Conservation (phyloP, 2,797 vertebrate genomes). For the Artibeus jamaicensis region DNA sequence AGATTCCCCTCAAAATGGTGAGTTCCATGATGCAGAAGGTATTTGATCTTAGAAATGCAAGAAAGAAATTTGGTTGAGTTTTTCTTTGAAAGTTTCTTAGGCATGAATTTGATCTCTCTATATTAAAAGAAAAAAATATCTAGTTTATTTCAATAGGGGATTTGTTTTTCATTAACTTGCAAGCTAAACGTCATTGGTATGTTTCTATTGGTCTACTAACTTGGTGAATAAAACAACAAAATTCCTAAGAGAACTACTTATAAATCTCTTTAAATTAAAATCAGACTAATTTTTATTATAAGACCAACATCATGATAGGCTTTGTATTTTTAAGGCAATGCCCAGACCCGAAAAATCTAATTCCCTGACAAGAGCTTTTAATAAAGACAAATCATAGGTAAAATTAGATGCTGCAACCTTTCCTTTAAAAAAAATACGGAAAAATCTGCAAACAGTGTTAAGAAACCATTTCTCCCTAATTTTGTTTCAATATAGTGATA, state of each 20-base stretch:
- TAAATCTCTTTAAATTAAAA: conserved; percentile 77
- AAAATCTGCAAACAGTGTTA: conserved; percentile 64
- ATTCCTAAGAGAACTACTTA: conserved; percentile 65
- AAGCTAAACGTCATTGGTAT: conserved; percentile 54
- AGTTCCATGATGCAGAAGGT: conserved; percentile 43
- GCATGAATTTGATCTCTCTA: conserved; percentile 46
- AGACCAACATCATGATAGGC: conserved; percentile 36
- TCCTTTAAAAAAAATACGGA: conserved; percentile 47
- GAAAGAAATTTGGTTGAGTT: conserved; percentile 66
- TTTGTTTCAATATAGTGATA: conserved; percentile 79
- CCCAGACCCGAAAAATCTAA: conserved; percentile 46
- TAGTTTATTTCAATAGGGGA: conserved; percentile 58
- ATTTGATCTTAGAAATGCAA: conserved; percentile 65
- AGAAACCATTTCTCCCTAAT: conserved; percentile 71
- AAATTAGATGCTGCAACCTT: conserved; percentile 64
- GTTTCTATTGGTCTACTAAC: conserved; percentile 53
- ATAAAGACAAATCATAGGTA: conserved; percentile 73
- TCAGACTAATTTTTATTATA: conserved; percentile 71
- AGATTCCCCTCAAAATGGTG: conserved; percentile 36
- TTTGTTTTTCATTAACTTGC: conserved; percentile 74
- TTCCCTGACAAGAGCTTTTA: conserved; percentile 67
- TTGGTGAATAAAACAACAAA: conserved; percentile 71
- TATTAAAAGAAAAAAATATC: conserved; percentile 58
- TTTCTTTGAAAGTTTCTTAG: conserved; percentile 69
- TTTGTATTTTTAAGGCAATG: conserved; percentile 65